phyloP scores from a whole-genome alignment of 2,797 vertebrate genomes.

The Anas bahamensis region DNA sequence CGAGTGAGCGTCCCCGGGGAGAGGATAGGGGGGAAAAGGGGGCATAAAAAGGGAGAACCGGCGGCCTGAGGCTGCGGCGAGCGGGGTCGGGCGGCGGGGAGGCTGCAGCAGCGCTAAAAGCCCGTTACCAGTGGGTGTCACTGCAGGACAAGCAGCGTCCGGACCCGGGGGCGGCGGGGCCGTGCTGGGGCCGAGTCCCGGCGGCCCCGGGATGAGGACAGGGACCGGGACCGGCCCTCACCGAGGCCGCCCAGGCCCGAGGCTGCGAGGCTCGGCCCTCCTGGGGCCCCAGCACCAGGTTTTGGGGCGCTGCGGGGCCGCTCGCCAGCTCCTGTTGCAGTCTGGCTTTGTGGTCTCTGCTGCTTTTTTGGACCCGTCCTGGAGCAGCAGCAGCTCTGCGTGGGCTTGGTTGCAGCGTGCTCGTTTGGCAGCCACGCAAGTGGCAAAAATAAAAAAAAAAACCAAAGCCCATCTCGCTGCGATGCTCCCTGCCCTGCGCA shows the following conservation, averaged over 20 bases:
- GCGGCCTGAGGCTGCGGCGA: neutral
- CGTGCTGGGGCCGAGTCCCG: neutral
- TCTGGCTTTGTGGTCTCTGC: neutral
- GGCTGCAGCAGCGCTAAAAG: neutral
- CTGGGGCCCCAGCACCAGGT: neutral
- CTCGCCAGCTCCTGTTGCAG: neutral
- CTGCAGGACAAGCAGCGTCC: slow-evolving; percentile 76
- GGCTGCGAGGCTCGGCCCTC: rapidly evolving
- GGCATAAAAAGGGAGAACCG: rapidly evolving
- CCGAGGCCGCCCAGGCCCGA: neutral
- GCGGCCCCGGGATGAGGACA: neutral
- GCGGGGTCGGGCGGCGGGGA: neutral
- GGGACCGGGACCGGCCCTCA: neutral
- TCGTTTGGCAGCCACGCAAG: neutral
- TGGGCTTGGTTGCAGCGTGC: rapidly evolving
- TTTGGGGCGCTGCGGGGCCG: rapidly evolving
- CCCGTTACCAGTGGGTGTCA: slow-evolving; percentile 76
- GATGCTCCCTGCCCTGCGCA: neutral
- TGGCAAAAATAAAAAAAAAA: too few relatives aligned
- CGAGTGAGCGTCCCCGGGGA: rapidly evolving
- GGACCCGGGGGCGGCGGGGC: neutral
- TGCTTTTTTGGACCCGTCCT: neutral
- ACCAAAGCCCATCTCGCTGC: too few relatives aligned
- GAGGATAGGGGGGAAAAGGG: neutral
- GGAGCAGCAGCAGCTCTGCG: rapidly evolving